Percentiles rank a stretch among this genome's conserved stretches.
Conservation (phyloP, 2,888 invertebrate genomes). For the Cryptus armator region DNA sequence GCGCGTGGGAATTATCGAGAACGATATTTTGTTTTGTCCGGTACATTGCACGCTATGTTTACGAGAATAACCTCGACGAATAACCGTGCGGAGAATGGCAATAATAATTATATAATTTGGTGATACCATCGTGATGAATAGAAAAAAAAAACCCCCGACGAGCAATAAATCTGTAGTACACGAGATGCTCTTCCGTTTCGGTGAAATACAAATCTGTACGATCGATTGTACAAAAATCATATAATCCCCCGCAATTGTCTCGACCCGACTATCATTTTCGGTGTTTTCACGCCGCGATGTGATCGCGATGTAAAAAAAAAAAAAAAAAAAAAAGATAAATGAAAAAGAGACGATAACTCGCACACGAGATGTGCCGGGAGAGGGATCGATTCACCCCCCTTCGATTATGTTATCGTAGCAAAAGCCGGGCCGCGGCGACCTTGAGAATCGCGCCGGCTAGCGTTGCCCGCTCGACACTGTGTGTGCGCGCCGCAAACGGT, state of each 20-base stretch:
- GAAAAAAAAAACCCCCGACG: not conserved
- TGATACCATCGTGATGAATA: not conserved
- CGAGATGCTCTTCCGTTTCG: not conserved
- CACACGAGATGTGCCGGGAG: not conserved
- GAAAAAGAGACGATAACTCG: not conserved
- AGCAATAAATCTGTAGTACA: not conserved
- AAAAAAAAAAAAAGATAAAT: not conserved
- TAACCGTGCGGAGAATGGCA: not conserved
- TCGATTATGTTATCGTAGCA: slow-evolving; percentile 40
- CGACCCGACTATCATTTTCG: not conserved
- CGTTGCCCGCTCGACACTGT: slow-evolving; percentile 15
- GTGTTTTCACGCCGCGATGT: not conserved
- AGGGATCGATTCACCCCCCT: slow-evolving; percentile 49
- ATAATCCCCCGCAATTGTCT: not conserved
- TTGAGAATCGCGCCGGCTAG: slow-evolving; percentile 51
- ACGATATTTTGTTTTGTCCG: slow-evolving; percentile 5
- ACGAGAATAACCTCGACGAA: not conserved
- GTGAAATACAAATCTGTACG: not conserved
- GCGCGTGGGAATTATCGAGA: not conserved
- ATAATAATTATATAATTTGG: not conserved
- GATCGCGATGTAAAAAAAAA: not conserved
- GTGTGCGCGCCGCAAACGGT: slow-evolving; percentile 44
- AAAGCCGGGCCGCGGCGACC: slow-evolving; percentile 42
- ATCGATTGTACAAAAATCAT: not conserved
- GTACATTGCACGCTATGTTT: not conserved